A percentile compares a stretch with the other conserved stretches of the same genome.
These are phyloP conservation scores for Lymantria dispar DNA, from an alignment of 2,888 invertebrate genomes.

Conservation along the genomic window DNA sequence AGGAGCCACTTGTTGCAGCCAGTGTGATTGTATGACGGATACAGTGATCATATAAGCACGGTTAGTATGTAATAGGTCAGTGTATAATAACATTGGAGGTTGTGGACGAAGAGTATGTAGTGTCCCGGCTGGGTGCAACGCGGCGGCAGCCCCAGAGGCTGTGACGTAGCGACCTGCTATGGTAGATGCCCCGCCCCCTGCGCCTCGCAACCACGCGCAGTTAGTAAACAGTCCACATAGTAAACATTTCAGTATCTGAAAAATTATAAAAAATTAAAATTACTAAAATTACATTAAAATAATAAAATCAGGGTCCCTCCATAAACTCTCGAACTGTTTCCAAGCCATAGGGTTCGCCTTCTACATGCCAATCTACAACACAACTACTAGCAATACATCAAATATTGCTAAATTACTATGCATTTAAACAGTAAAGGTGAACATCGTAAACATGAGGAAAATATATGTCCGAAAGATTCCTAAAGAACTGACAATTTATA, in stretches of 20 bases:
- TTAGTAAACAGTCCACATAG: slow-evolving; percentile 92
- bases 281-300: neutral
- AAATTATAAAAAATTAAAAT: neutral
- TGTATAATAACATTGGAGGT: slow-evolving; percentile 89
- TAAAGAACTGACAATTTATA: no score
- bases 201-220: slow-evolving; percentile 88
- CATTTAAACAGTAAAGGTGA: no score
- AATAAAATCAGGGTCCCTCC: no score
- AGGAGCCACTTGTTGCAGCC: slow-evolving; percentile 83
- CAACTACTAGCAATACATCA: no score
- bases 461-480: no score
- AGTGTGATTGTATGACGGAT: slow-evolving; percentile 90
- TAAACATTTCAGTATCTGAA: slow-evolving; percentile 86
- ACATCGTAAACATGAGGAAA: no score
- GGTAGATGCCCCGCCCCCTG: slow-evolving; percentile 80
- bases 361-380: no score
- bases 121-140: slow-evolving; percentile 92
- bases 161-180: slow-evolving; percentile 73
- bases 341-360: no score
- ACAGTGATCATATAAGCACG: slow-evolving; percentile 91
- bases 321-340: no score
- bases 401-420: no score
- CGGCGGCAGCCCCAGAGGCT: slow-evolving; percentile 74
- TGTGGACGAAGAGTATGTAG: slow-evolving; percentile 83
- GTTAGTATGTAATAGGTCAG: slow-evolving; percentile 93